Percentiles rank a stretch among this genome's conserved stretches.
phyloP scores from a whole-genome alignment of 2,888 invertebrate species.

The Drosophila nigricruria region DNA sequence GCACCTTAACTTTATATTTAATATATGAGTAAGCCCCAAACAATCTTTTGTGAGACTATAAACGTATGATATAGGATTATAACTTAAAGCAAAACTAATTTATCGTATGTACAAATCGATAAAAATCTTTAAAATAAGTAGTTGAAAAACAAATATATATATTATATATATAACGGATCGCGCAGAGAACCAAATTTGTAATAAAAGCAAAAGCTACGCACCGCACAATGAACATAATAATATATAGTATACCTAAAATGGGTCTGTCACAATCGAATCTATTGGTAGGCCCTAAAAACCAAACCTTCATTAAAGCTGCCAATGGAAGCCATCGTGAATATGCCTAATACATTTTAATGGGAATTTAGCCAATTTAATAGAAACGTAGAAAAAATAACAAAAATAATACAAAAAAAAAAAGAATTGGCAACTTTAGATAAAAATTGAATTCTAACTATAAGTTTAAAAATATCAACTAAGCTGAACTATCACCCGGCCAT shows the following conservation, averaged over 20 bases:
- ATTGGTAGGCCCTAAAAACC: conserved; percentile 13
- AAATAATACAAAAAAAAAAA: neutral
- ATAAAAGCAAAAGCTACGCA: conserved; percentile 63
- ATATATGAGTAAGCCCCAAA: conserved; percentile 58
- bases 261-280: conserved; percentile 28
- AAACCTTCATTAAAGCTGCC: conserved; percentile 8
- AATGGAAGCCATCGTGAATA: conserved; percentile 35
- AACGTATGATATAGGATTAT: conserved; percentile 65
- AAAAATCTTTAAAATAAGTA: conserved; percentile 69
- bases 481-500: conserved; percentile 42
- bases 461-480: conserved; percentile 53
- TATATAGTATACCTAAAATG: conserved; percentile 44
- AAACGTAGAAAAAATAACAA: conserved; percentile 41
- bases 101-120: conserved; percentile 74
- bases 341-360: conserved; percentile 43
- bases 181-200: conserved; percentile 76
- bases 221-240: conserved; percentile 66
- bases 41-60: conserved; percentile 79
- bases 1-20: conserved; percentile 49
- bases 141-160: conserved; percentile 46
- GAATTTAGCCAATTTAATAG: conserved; percentile 77
- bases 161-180: conserved; percentile 41
- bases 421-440: conserved; percentile 57
- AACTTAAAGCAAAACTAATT: conserved; percentile 56
- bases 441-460: conserved; percentile 51